Conservation (phyloP, 2,888 invertebrate genomes). For the Cryptops parisi region DNA sequence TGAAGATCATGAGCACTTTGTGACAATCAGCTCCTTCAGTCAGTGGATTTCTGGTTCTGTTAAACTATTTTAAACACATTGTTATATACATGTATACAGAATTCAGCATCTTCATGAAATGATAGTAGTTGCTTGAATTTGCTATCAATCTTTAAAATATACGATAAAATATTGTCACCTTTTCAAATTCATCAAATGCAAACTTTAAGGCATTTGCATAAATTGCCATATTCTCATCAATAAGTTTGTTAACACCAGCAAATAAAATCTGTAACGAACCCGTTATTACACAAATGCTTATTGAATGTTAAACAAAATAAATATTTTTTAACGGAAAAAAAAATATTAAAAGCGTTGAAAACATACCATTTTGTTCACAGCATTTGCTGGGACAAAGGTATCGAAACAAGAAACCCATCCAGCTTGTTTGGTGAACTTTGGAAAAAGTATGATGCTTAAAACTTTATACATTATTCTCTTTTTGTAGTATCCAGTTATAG, state of each 20-base stretch:
- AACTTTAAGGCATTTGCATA: constrained; percentile 33
- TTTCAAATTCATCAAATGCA: constrained; percentile 34
- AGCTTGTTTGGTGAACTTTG: constrained; percentile 31
- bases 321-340: not conserved
- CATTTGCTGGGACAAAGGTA: constrained; percentile 36
- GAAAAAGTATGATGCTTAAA: not conserved
- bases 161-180: constrained; percentile 31
- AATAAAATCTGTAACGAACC: constrained; percentile 24
- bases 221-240: constrained; percentile 33
- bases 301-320: constrained; percentile 1
- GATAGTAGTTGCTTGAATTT: not conserved
- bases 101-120: not conserved
- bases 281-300: too few species aligned
- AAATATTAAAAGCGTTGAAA: not conserved
- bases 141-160: constrained; percentile 2
- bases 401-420: constrained; percentile 30
- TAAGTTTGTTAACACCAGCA: constrained; percentile 30
- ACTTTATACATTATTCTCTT: too few species aligned
- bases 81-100: not conserved
- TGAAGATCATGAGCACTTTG: constrained; percentile 39
- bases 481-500: too few species aligned
- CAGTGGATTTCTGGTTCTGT: constrained; percentile 10
- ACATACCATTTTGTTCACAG: constrained; percentile 33
- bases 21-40: constrained; percentile 36
- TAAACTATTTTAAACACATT: constrained; percentile 14